A percentile compares a stretch with the other conserved stretches of the same genome.
Evolutionary conservation across 2,888 invertebrate species (phyloP).

Genomic region (Macaria notata): DNA sequence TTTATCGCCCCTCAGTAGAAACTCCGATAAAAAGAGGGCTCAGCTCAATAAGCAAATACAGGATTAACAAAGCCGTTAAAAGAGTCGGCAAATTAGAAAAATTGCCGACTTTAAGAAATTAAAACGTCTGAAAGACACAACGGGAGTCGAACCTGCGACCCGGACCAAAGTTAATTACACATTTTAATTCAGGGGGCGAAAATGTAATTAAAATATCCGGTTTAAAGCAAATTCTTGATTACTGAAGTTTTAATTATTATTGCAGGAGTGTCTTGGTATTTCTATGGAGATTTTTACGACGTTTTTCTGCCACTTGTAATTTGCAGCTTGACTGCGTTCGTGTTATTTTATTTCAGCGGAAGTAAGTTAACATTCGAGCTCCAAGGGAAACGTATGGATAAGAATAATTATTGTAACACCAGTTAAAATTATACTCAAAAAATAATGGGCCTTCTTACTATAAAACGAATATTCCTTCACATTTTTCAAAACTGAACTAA

Average conservation of each 20-base stretch:
- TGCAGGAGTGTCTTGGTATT: constrained; percentile 26
- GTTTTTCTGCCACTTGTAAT: not conserved
- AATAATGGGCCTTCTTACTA: no score
- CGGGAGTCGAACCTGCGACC: constrained; percentile 42
- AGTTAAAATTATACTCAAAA: no score
- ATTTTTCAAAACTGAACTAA: no score
- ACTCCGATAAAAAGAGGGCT: constrained; percentile 14
- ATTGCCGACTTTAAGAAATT: constrained; percentile 42
- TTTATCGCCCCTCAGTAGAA: constrained; percentile 21
- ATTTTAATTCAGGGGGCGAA: constrained; percentile 44
- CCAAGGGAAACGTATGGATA: no score
- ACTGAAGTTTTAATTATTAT: constrained; percentile 32
- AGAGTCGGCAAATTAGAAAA: constrained; percentile 46
- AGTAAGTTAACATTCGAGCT: no score
- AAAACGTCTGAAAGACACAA: constrained; percentile 36
- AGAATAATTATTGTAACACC: no score
- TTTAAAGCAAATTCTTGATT: constrained; percentile 45
- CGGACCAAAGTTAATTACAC: constrained; percentile 32
- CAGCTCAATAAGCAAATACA: constrained; percentile 35
- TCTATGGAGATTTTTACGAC: constrained; percentile 15
- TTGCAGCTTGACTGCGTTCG: not conserved
- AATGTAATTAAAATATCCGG: constrained; percentile 45
- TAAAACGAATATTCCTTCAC: no score
- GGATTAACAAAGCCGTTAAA: constrained; percentile 36
- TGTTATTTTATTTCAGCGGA: no score